Evolutionary conservation across 2,113 vertebrate genomes (phyloP).

Genomic region (Gymnogyps californianus): DNA sequence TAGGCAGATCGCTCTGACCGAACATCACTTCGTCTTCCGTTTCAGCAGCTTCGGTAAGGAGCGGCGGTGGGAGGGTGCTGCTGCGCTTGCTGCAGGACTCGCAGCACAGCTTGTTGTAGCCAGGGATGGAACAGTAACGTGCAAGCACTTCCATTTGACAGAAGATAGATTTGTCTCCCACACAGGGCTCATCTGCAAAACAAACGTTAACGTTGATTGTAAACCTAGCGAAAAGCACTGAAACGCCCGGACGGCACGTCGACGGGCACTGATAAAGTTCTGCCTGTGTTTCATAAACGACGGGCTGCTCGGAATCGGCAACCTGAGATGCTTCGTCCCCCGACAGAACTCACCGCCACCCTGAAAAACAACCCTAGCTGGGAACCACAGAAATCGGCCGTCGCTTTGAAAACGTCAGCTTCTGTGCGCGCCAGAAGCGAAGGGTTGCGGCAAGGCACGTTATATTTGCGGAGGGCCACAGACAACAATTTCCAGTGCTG

Average conservation of each 20-base stretch:
- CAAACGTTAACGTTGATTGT: neutral
- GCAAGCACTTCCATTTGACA: conserved; percentile 97
- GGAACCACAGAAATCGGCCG: neutral
- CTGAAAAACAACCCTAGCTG: neutral
- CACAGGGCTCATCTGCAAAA: conserved; percentile 89
- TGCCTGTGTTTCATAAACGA: accelerated
- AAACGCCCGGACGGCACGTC: accelerated
- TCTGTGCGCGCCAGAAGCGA: accelerated
- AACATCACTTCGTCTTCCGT: conserved; percentile 65
- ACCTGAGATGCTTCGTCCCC: neutral
- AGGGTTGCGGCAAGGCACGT: accelerated
- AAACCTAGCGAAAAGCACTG: neutral
- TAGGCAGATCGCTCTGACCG: conserved; percentile 54
- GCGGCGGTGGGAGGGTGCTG: conserved; percentile 56
- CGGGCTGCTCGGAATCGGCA: neutral
- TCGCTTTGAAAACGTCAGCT: accelerated
- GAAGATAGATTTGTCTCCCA: conserved; percentile 96
- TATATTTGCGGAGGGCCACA: accelerated
- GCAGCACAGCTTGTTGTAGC: conserved; percentile 92
- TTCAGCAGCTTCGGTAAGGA: conserved; percentile 74
- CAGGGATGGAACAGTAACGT: conserved; percentile 94
- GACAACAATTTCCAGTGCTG: neutral
- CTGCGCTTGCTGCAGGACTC: conserved; percentile 85
- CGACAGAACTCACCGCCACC: neutral
- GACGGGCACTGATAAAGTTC: neutral